Base-by-base conservation (phyloP, 2,113 vertebrate genomes). In the Lophotis ruficrista region DNA sequence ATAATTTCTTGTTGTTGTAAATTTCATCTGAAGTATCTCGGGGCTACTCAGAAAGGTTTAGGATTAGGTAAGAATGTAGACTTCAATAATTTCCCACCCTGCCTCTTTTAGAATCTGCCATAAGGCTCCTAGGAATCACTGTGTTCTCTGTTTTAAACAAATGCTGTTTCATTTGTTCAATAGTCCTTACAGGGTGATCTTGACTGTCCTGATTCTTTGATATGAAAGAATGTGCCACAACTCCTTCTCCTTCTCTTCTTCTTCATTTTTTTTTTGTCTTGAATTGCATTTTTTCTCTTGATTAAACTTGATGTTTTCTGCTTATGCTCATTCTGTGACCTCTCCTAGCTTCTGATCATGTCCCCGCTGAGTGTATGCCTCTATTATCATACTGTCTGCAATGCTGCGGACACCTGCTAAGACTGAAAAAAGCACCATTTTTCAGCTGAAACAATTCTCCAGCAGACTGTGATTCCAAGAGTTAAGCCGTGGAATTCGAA, bases 371-470 rank as follows among this genome's bases (percentile, higher is more conserved):
- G 93, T 68, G 51, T 91, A 62, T 89, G 65, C 81, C 50, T 90
- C 94, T 75, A 87, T 96, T 97, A 96, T 95, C 91, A 96, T 96
- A 94, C 87, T 81, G 70, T 94, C 92, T 89, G 35, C 83, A 93
- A 93, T 91, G 89, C 64, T 72, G 38, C 90, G 90, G 87, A 97
- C 93, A 93, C 93, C 95, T 95, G 83, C 90, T 87, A 95, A 95
- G 89, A 95, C 90, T 91, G 84, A 97, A 96, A 93, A 96, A 97
- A 72, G 38, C 71, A 89, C 45, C 14, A 56, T 95, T 97, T 89
- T 96, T 94, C 80, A 93, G 80, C 89, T 96, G 90, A 91, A 98
- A 96, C 64, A 97, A 89, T 92, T 95, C 92, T 84, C 60, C 83
- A 53, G 91, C 90, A 86, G 91, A 87, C 87, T 94, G 41, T 97